Evolutionary conservation across 2,888 invertebrate species (phyloP), one percentile per base, ranked within the genome.

Genomic region (Melanargia galathea): DNA sequence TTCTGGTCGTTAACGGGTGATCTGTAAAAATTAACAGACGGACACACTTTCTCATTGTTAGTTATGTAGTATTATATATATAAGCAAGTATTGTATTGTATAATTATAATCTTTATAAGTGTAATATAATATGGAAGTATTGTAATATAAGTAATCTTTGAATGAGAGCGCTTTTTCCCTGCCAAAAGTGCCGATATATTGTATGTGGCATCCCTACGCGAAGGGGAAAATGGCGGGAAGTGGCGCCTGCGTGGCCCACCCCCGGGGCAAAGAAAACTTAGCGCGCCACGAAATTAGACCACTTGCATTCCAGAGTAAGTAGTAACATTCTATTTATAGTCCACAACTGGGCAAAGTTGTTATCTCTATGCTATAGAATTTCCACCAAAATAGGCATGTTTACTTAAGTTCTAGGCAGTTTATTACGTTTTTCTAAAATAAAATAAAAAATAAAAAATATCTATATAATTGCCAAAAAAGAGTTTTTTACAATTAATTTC

Each of bases 201-300:
- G 16, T 33, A 45, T 10, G 18, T 78, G 80, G 81, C 80, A 74
- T 82, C 78, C 80, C 83, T 79, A 57, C 57, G 66, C 60, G 70
- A 72, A 49, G 49, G 79, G 78, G 83, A 83, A 87, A 84, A 86
- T 78, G 82, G 86, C 86, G 86, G 83, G 83, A 84, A 83, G 71
- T 77, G 82, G 87, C 86, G 87, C 87, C 83, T 87, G 88, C 87
- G 87, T 86, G 84, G 74, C 79, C 77, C 78, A 71, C 73, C 71
- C 76, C n/a, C n/a, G n/a, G 75, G 72, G 66, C 70, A 70, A 67
- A 72, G 70, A 75, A 85, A 87, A 86, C 84, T 86, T 86, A 77
- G 75, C 81, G 75, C 79, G 81, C 79, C 81, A 87, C 86, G 86
- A 86, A 49, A 46, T 24, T 20, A 26, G 20, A n/a, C 45, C 30